Percentiles rank a stretch among this genome's conserved stretches.
Evolutionary conservation across 2,113 vertebrate genomes (phyloP).

Genomic region (Austrofundulus limnaeus): DNA sequence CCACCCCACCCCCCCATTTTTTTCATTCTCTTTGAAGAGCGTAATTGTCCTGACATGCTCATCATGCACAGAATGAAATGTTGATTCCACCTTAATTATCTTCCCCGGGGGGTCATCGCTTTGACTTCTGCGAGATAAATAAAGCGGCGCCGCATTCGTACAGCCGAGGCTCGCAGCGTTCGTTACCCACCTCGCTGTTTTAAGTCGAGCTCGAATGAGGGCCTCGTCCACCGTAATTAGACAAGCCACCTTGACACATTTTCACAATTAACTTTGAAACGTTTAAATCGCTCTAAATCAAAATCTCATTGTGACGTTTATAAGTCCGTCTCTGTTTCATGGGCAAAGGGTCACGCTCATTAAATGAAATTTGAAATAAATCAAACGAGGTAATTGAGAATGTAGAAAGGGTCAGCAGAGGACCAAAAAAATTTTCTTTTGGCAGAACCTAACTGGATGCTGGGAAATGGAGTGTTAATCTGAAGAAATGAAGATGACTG

Average conservation of each 20-base stretch:
- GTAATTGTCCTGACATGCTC: conserved; percentile 64
- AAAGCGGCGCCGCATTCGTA: conserved; percentile 39
- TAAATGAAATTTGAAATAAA: conserved; percentile 58
- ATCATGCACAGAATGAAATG: conserved; percentile 61
- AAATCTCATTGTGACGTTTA: conserved; percentile 46
- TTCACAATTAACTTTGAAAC: conserved; percentile 67
- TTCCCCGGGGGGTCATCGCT: conserved; percentile 61
- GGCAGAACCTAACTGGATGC: conserved; percentile 9
- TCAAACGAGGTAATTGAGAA: conserved; percentile 51
- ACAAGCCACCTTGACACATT: conserved; percentile 65
- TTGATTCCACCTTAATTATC: conserved; percentile 71
- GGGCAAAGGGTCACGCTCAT: conserved; percentile 57
- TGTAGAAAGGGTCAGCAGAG: conserved; percentile 8
- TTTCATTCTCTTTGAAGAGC: conserved; percentile 34
- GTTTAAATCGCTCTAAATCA: conserved; percentile 56
- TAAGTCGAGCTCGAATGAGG: conserved; percentile 39
- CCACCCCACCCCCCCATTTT: conserved; percentile 15
- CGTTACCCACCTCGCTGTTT: conserved; percentile 37
- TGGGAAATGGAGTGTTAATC: not conserved
- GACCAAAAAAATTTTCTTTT: conserved; percentile 10
- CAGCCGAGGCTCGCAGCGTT: conserved; percentile 9
- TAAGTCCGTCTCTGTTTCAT: conserved; percentile 40
- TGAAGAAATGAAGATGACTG: not conserved
- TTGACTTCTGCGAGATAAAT: conserved; percentile 65
- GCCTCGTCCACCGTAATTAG: conserved; percentile 57